Conservation (phyloP, 2,888 invertebrate genomes). For the Lepidocyrtoides sp. region DNA sequence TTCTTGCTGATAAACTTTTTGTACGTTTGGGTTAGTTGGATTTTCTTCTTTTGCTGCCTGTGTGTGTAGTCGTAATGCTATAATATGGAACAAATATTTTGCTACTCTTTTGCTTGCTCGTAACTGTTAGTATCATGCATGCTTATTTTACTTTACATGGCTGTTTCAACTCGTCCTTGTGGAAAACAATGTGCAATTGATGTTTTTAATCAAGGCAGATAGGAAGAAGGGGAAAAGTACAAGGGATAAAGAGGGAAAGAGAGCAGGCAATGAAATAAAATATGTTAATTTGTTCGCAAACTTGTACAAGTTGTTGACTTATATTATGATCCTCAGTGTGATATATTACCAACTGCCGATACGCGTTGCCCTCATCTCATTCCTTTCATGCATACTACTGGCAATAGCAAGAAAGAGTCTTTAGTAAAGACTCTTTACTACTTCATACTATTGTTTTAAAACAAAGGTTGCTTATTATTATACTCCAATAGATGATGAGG, state of each 20-base stretch:
- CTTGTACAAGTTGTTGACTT: constrained; percentile 61
- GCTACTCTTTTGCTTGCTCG: background rate
- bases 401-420: background rate
- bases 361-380: constrained; percentile 10
- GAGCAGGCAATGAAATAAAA: constrained; percentile 67
- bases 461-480: no score
- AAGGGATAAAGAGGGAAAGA: background rate
- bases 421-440: background rate
- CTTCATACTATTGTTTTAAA: background rate
- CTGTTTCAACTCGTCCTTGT: constrained; percentile 37
- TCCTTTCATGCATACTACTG: background rate
- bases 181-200: constrained; percentile 60
- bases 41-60: background rate
- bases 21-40: background rate
- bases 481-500: background rate
- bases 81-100: no score
- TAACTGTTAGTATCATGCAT: background rate
- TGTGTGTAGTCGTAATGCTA: background rate
- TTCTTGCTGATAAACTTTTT: background rate
- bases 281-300: constrained; percentile 66
- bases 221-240: background rate
- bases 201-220: constrained; percentile 75
- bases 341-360: constrained; percentile 34
- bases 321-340: constrained; percentile 56
- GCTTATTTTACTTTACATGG: background rate